Conservation (phyloP, 1,140 invertebrate species). For the Drosophila tropicalis region DNA sequence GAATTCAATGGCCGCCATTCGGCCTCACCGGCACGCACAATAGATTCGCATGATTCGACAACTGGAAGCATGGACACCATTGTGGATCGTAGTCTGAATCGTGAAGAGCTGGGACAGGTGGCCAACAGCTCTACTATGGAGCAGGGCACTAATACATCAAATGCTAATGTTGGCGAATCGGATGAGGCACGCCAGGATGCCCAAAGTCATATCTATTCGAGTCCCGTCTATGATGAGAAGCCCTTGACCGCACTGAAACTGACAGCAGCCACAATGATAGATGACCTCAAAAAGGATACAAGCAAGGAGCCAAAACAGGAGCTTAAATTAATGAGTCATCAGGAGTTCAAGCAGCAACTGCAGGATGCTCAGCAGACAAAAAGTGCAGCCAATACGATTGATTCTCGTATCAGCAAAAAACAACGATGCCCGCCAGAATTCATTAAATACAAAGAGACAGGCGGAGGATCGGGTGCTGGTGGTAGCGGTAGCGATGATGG, state of each 20-base stretch:
- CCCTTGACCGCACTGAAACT: constrained; percentile 57
- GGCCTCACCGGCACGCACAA: constrained; percentile 77
- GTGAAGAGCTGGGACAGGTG: constrained; percentile 64
- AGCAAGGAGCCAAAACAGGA: constrained; percentile 36
- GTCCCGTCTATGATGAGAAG: constrained; percentile 79
- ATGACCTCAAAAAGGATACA: constrained; percentile 38
- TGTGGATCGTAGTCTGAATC: constrained; percentile 72
- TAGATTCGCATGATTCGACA: constrained; percentile 79
- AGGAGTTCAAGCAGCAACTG: constrained; percentile 76
- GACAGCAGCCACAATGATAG: constrained; percentile 54
- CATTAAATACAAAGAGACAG: constrained; percentile 70
- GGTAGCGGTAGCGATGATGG: constrained; percentile 33
- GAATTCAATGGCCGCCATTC: constrained; percentile 69
- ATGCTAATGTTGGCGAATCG: constrained; percentile 40
- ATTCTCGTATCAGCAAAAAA: constrained; percentile 80
- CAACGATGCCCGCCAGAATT: constrained; percentile 76
- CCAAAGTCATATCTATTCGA: constrained; percentile 81
- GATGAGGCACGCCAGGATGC: constrained; percentile 64
- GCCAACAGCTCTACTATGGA: constrained; percentile 53
- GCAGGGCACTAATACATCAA: constrained; percentile 71
- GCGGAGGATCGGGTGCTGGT: constrained; percentile 25
- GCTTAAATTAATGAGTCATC: constrained; percentile 70
- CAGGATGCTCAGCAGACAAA: constrained; percentile 58
- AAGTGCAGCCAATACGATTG: constrained; percentile 58
- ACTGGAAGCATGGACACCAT: constrained; percentile 80